These are phyloP conservation scores for Ophion slaviceki DNA, from an alignment of 2,888 invertebrate species.

Conservation along the genomic window DNA sequence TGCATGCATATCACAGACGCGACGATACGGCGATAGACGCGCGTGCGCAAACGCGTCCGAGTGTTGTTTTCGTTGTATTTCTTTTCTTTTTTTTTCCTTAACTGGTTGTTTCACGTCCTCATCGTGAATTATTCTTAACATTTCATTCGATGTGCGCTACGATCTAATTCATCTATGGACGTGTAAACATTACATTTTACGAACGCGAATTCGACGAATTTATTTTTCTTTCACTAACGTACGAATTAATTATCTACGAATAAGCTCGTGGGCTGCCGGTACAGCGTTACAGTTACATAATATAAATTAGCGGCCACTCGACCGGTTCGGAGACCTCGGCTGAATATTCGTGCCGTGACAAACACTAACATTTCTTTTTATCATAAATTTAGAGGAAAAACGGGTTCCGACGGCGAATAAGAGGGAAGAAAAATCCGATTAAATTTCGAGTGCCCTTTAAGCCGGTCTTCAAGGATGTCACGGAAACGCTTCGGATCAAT, in stretches of 20 bases:
- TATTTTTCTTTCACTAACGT: constrained; percentile 46
- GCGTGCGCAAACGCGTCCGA: constrained; percentile 38
- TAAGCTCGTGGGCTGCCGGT: constrained; percentile 69
- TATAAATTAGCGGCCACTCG: constrained; percentile 45
- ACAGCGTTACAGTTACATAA: constrained; percentile 61
- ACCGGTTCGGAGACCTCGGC: constrained; percentile 40
- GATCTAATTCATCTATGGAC: constrained; percentile 42
- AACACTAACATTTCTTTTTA: constrained; percentile 21
- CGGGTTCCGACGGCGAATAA: constrained; percentile 18
- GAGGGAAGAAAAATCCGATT: constrained; percentile 12
- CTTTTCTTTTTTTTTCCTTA: constrained; percentile 13
- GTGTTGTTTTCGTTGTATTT: constrained; percentile 36
- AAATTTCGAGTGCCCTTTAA: constrained; percentile 32
- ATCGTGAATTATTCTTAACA: constrained; percentile 32
- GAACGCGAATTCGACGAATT: constrained; percentile 59
- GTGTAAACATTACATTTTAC: constrained; percentile 48
- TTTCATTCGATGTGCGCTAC: constrained; percentile 47
- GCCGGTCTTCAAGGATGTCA: constrained; percentile 23
- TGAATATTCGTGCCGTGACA: not conserved
- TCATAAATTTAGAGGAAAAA: not conserved
- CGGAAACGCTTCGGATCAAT: constrained; percentile 51
- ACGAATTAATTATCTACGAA: constrained; percentile 66
- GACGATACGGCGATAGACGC: constrained; percentile 72
- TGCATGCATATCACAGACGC: constrained; percentile 78
- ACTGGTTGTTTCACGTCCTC: not conserved